A percentile compares a stretch with the other conserved stretches of the same genome.
Evolutionary conservation across 2,888 invertebrate species (phyloP).

Genomic region (Apamea sordens): DNA sequence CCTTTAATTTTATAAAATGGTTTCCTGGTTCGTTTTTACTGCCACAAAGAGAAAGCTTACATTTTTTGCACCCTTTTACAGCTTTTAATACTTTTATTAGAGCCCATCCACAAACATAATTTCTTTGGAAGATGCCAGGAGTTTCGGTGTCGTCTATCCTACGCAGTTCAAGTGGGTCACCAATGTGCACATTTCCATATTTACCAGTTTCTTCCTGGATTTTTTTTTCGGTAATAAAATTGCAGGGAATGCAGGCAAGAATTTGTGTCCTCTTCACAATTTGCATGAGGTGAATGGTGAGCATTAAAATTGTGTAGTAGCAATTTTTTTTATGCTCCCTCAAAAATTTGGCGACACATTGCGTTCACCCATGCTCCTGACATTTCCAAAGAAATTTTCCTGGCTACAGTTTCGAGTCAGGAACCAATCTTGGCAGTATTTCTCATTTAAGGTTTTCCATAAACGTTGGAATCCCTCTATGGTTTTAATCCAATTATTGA

Average conservation of each 20-base stretch:
- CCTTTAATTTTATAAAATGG: no score
- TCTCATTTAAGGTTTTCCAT: background rate
- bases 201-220: no score
- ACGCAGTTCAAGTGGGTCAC: conserved; percentile 3
- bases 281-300: conserved; percentile 7
- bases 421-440: conserved; percentile 15
- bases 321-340: conserved; percentile 1
- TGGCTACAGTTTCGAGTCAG: conserved; percentile 4
- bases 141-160: background rate
- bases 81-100: background rate
- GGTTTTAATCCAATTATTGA: no score
- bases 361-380: background rate
- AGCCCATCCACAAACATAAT: conserved; percentile 15
- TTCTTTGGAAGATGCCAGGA: conserved; percentile 9
- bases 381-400: conserved; percentile 14
- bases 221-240: no score
- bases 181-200: conserved; percentile 1
- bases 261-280: conserved; percentile 4
- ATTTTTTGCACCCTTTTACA: no score
- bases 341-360: background rate
- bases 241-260: no score
- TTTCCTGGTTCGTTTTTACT: no score
- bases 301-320: background rate
- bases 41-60: no score
- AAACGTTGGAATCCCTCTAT: no score